Conservation (phyloP, 2,113 vertebrate species). For the Cervus canadensis region DNA sequence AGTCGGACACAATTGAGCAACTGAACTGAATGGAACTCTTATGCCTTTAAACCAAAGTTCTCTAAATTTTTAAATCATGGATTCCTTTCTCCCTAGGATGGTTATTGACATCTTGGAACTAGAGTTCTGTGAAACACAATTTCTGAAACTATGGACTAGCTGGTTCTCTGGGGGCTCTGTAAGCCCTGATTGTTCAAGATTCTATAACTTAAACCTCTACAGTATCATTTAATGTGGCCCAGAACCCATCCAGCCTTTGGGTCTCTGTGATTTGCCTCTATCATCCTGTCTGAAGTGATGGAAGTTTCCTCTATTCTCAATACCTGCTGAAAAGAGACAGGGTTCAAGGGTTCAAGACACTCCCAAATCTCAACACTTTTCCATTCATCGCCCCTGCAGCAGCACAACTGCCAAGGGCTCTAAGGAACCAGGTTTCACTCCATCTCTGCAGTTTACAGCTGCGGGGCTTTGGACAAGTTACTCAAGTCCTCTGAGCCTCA, state of each 20-base stretch:
- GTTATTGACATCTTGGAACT: background rate
- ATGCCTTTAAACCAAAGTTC: background rate
- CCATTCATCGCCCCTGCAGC: background rate
- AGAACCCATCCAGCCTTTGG: background rate
- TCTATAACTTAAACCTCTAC: background rate
- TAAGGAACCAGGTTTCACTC: background rate
- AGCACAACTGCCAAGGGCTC: background rate
- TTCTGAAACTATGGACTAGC: background rate
- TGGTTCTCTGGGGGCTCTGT: background rate
- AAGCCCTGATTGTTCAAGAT: background rate
- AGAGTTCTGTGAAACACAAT: background rate
- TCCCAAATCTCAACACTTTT: background rate
- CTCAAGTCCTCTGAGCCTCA: background rate
- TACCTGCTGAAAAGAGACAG: background rate
- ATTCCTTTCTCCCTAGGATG: background rate
- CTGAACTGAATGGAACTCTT: background rate
- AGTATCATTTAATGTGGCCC: background rate
- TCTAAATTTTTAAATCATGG: background rate
- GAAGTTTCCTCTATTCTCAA: background rate
- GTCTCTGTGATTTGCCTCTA: background rate
- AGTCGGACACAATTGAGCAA: background rate
- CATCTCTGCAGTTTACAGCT: background rate
- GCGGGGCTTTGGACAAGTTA: background rate
- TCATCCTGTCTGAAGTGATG: background rate
- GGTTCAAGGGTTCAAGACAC: background rate